These are phyloP conservation scores for Rhizomys pruinosus DNA, from an alignment of 2,113 vertebrate genomes.

Conservation along the genomic window DNA sequence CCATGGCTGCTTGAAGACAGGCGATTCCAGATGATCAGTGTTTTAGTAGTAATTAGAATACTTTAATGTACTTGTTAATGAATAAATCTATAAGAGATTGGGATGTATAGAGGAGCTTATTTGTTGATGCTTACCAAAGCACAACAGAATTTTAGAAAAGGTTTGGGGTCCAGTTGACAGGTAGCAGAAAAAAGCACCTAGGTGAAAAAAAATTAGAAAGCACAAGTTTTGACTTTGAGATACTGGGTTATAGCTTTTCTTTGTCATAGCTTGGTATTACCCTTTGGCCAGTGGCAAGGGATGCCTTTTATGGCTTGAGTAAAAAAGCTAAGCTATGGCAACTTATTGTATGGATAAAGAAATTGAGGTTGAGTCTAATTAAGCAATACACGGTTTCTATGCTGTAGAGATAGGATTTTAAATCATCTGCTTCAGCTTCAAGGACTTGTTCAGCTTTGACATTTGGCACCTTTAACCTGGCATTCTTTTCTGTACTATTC, in stretches of 20 bases:
- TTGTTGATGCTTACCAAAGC: not conserved
- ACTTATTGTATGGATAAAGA: not conserved
- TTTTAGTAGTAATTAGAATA: not conserved
- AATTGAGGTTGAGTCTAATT: not conserved
- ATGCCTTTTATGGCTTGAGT: not conserved
- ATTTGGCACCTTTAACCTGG: not conserved
- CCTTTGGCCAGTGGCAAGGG: not conserved
- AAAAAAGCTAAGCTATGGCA: not conserved
- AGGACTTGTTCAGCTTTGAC: not conserved
- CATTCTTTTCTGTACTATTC: not conserved
- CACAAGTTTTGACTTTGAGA: not conserved
- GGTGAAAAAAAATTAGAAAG: not conserved
- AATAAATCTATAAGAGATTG: not conserved
- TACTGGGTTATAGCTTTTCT: not conserved
- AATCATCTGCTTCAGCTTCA: not conserved
- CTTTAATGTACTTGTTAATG: not conserved
- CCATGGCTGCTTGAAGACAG: not conserved
- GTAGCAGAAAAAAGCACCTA: not conserved
- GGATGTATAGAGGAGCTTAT: not conserved
- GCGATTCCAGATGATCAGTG: not conserved
- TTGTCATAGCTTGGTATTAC: not conserved
- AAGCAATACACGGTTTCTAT: not conserved
- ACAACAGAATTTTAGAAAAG: not conserved
- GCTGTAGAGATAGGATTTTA: not conserved
- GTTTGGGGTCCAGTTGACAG: not conserved